phyloP scores from a whole-genome alignment of 2,888 invertebrate species.

The Sinohyriopsis cumingii region DNA sequence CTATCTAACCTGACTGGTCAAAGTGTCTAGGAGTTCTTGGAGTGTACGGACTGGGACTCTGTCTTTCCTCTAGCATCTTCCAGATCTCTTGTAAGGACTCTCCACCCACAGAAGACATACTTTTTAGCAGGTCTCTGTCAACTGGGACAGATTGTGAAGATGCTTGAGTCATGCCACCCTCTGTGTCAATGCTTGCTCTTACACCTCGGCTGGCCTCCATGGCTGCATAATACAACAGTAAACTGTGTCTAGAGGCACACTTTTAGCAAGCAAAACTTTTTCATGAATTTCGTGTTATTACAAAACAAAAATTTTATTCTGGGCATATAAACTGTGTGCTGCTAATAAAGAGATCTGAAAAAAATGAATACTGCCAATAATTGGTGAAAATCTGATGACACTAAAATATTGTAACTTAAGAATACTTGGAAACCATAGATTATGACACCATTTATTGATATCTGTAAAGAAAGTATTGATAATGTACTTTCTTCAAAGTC shows the following conservation, averaged over 20 bases:
- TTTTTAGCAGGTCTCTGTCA: constrained; percentile 46
- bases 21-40: constrained; percentile 27
- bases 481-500: too few species aligned
- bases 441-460: too few species aligned
- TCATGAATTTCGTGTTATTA: too few species aligned
- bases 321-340: too few species aligned
- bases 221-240: constrained; percentile 14
- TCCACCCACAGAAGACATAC: constrained; percentile 66
- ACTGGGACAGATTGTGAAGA: constrained; percentile 22
- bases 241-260: background rate
- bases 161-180: constrained; percentile 31
- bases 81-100: constrained; percentile 68
- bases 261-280: too few species aligned
- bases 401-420: too few species aligned
- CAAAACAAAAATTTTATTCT: too few species aligned
- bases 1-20: background rate
- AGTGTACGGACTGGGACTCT: constrained; percentile 42
- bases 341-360: too few species aligned
- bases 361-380: too few species aligned
- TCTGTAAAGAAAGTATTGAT: too few species aligned
- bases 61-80: constrained; percentile 63
- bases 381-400: too few species aligned
- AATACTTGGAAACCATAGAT: too few species aligned
- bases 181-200: constrained; percentile 37
- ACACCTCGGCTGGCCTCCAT: constrained; percentile 34